These are phyloP conservation scores for Oceanites oceanicus DNA, from an alignment of 2,113 vertebrate species.

Conservation along the genomic window DNA sequence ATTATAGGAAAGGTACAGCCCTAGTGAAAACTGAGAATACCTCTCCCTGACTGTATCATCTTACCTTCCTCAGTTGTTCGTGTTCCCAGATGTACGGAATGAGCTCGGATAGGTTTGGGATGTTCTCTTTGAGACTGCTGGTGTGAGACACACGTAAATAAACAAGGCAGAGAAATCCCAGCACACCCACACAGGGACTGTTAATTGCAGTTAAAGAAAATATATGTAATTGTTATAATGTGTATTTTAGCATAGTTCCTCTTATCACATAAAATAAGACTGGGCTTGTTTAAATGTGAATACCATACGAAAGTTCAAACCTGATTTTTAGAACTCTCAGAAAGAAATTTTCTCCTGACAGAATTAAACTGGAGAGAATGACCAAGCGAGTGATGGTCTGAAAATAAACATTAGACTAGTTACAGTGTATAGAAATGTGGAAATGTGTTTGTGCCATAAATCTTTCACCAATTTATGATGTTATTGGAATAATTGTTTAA, in stretches of 20 bases:
- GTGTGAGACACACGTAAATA: background rate
- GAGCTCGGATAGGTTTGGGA: background rate
- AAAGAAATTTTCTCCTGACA: background rate
- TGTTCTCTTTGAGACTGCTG: background rate
- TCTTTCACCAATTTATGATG: background rate
- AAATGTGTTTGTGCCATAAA: background rate
- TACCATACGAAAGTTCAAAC: background rate
- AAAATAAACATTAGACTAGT: background rate
- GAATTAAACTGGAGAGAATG: background rate
- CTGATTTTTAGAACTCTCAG: background rate
- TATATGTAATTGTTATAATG: background rate
- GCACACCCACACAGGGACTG: background rate
- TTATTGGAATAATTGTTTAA: background rate
- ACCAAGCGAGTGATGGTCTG: background rate
- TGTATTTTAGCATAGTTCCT: background rate
- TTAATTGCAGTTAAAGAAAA: background rate
- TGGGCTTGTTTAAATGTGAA: background rate
- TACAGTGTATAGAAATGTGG: background rate
- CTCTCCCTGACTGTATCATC: background rate
- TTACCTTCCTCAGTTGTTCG: background rate
- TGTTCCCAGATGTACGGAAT: background rate
- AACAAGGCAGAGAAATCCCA: background rate
- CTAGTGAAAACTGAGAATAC: background rate
- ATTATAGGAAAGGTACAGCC: background rate
- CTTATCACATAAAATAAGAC: background rate